Evolutionary conservation across 1,140 invertebrate species (phyloP).

Genomic region (Magallana ariakensis): DNA sequence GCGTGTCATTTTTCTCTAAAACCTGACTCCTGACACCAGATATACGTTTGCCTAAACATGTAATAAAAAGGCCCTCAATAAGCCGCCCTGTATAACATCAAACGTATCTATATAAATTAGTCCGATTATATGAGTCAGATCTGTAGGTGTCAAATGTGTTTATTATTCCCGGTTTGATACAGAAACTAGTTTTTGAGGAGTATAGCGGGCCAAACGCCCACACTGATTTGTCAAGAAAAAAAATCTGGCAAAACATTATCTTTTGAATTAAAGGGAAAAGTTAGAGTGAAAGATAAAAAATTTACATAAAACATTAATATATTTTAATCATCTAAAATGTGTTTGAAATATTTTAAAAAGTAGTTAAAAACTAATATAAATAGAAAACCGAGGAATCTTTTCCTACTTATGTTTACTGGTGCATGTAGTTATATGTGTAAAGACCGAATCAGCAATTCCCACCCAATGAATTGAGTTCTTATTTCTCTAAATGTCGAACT

Average conservation of each 20-base stretch:
- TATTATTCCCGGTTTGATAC: neutral
- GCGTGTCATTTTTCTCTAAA: neutral
- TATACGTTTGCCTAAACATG: slow-evolving; percentile 9
- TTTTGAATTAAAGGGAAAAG: neutral
- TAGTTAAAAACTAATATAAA: too few relatives aligned
- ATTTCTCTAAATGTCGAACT: too few relatives aligned
- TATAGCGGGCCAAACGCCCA: neutral
- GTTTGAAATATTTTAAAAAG: too few relatives aligned
- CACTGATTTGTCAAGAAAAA: slow-evolving; percentile 7
- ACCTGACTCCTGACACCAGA: neutral
- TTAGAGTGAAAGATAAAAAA: too few relatives aligned
- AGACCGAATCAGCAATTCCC: too few relatives aligned
- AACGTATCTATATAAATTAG: slow-evolving; percentile 7
- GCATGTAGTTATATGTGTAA: too few relatives aligned
- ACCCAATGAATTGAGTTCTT: too few relatives aligned
- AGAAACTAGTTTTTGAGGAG: neutral
- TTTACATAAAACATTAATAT: too few relatives aligned
- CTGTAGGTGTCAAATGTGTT: neutral
- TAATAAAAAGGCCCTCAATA: slow-evolving; percentile 15
- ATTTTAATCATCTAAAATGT: too few relatives aligned
- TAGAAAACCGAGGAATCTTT: too few relatives aligned
- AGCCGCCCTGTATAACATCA: neutral
- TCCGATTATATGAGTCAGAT: neutral
- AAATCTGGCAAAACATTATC: neutral
- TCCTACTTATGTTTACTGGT: too few relatives aligned